A percentile compares a stretch with the other conserved stretches of the same genome.
These are phyloP conservation scores for Bradypodion ventrale DNA, from an alignment of 2,797 vertebrate species.

Conservation along the genomic window DNA sequence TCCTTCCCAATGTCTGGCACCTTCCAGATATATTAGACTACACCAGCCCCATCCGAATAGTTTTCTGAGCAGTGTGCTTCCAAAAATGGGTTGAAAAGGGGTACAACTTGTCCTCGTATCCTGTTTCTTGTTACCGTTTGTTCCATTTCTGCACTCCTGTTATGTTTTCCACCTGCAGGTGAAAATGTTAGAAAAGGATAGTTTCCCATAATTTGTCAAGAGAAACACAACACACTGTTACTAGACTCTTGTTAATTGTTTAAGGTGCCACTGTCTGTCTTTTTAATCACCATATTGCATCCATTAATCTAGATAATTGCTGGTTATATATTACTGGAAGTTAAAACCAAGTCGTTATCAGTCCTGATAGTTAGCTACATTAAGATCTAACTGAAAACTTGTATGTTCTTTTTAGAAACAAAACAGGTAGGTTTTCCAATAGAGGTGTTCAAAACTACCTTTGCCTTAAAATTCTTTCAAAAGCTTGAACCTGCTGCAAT, in stretches of 20 bases:
- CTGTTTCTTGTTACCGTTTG: background rate
- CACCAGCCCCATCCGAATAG: background rate
- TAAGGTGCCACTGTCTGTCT: background rate
- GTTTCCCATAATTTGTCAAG: background rate
- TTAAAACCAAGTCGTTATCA: background rate
- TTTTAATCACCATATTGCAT: background rate
- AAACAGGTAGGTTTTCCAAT: background rate
- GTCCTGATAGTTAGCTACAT: too few relatives aligned
- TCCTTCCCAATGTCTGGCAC: background rate
- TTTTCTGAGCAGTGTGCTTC: background rate
- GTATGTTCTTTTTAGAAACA: background rate
- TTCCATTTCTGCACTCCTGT: background rate
- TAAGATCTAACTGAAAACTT: background rate
- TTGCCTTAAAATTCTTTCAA: background rate
- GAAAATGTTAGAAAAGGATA: background rate
- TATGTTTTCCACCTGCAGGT: background rate
- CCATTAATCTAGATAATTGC: background rate
- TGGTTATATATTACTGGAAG: background rate
- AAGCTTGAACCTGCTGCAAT: background rate
- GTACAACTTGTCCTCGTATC: background rate
- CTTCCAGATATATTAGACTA: background rate
- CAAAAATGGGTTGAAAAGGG: background rate
- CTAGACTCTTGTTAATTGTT: background rate
- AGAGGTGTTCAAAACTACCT: background rate
- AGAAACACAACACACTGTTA: background rate